Evolutionary conservation across 2,797 vertebrate genomes (phyloP).

Genomic region (Vipera latastei): DNA sequence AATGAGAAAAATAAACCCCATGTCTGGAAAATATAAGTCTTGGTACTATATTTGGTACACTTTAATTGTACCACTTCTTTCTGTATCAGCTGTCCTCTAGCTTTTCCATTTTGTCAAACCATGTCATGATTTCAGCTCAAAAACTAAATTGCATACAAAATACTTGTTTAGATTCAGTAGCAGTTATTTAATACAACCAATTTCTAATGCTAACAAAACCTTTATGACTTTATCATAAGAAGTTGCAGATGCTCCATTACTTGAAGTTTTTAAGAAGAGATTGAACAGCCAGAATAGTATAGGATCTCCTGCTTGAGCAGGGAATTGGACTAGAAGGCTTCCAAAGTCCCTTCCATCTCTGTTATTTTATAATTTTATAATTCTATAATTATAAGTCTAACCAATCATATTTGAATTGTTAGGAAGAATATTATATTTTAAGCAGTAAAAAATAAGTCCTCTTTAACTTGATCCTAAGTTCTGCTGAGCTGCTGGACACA

Average conservation of each 20-base stretch:
- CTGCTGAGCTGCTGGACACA: background rate
- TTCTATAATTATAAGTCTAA: background rate
- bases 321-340: background rate
- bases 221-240: background rate
- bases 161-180: background rate
- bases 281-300: background rate
- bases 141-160: background rate
- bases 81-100: background rate
- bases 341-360: background rate
- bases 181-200: background rate
- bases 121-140: background rate
- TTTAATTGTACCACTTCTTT: background rate
- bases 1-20: background rate
- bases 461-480: background rate
- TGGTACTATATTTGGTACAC: background rate
- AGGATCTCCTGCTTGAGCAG: background rate
- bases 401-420: background rate
- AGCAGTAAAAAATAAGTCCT: background rate
- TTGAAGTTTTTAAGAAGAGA: background rate
- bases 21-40: background rate
- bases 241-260: background rate
- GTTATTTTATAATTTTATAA: background rate
- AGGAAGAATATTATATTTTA: background rate
- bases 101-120: background rate
- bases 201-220: background rate